phyloP scores from a whole-genome alignment of 2,888 invertebrate species.

The Hybos culiciformis region DNA sequence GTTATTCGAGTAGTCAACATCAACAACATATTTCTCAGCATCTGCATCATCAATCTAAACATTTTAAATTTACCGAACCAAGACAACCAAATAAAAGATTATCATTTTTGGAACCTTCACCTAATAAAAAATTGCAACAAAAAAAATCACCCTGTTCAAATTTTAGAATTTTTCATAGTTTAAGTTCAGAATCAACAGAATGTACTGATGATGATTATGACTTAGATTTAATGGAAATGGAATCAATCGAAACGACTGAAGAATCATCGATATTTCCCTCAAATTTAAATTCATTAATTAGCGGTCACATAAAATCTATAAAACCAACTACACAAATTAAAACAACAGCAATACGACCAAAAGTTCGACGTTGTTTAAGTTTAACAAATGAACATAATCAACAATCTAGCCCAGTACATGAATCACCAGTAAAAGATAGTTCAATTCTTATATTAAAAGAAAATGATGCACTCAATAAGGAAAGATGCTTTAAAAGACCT shows the following conservation, averaged over 20 bases:
- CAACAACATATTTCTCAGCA: slow-evolving; percentile 8
- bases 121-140: background rate
- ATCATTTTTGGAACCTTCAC: slow-evolving; percentile 12
- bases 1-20: slow-evolving; percentile 29
- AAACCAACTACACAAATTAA: slow-evolving; percentile 35
- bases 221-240: slow-evolving; percentile 47
- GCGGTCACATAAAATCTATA: slow-evolving; percentile 38
- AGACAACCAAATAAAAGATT: slow-evolving; percentile 3
- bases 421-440: slow-evolving; percentile 24
- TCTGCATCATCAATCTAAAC: slow-evolving; percentile 1
- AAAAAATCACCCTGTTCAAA: slow-evolving; percentile 22
- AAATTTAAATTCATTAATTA: slow-evolving; percentile 44
- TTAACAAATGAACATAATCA: slow-evolving; percentile 32
- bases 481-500: slow-evolving; percentile 46
- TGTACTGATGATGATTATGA: slow-evolving; percentile 50
- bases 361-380: slow-evolving; percentile 39
- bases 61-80: slow-evolving; percentile 4
- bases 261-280: slow-evolving; percentile 37
- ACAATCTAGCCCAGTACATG: slow-evolving; percentile 27
- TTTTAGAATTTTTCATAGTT: slow-evolving; percentile 36
- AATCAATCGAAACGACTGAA: slow-evolving; percentile 37
- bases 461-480: slow-evolving; percentile 18
- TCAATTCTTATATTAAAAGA: slow-evolving; percentile 12
- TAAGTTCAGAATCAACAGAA: slow-evolving; percentile 42
- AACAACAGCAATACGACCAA: slow-evolving; percentile 35